Evolutionary conservation across 2,888 invertebrate genomes (phyloP).

Genomic region (Papilio protenor): DNA sequence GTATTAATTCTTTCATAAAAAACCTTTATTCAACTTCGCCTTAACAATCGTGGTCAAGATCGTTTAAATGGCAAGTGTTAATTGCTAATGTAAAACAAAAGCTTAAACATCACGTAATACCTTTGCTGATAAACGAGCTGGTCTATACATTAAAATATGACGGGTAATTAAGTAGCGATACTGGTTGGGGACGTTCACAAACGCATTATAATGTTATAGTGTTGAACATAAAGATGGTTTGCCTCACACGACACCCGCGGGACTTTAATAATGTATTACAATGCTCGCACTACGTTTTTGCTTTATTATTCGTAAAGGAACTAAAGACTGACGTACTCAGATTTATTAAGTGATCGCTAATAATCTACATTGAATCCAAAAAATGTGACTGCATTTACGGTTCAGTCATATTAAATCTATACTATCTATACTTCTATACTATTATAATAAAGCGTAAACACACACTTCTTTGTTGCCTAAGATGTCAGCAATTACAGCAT

Average conservation of each 20-base stretch:
- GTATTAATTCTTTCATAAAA: too few species aligned
- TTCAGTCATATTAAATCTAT: not conserved
- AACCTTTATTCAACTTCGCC: too few species aligned
- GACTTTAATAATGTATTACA: conserved; percentile 29
- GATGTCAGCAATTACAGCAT: too few species aligned
- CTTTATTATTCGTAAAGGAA: conserved; percentile 31
- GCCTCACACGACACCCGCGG: conserved; percentile 32
- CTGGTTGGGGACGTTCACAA: conserved; percentile 22
- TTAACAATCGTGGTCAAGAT: too few species aligned
- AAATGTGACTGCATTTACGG: too few species aligned
- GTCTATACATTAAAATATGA: conserved; percentile 27
- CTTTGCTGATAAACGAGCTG: not conserved
- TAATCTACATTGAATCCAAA: too few species aligned
- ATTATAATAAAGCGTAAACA: too few species aligned
- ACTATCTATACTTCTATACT: too few species aligned
- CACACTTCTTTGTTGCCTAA: too few species aligned
- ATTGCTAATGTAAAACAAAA: not conserved
- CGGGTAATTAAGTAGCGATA: conserved; percentile 23
- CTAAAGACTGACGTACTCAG: conserved; percentile 37
- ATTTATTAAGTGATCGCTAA: conserved; percentile 25
- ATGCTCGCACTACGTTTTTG: conserved; percentile 16
- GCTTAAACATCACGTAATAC: not conserved
- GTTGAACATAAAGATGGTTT: conserved; percentile 10
- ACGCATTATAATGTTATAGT: conserved; percentile 27
- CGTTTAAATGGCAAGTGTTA: not conserved